Evolutionary conservation across 1,140 invertebrate genomes (phyloP), one percentile per base, ranked within the genome.

Genomic region (Zaprionus tsacasi): DNA sequence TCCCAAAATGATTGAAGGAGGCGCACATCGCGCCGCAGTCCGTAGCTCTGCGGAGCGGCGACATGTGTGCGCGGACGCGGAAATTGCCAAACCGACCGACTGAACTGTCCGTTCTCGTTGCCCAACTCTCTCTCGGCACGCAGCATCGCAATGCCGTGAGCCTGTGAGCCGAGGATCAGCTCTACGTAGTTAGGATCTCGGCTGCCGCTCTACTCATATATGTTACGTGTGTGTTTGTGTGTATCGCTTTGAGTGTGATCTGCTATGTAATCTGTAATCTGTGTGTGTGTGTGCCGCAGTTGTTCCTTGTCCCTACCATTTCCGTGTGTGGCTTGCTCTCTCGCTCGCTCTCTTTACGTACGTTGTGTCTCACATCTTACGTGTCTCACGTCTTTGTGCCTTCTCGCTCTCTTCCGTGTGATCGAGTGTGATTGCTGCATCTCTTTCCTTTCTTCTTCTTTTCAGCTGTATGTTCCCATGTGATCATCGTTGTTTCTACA

Each of bases 341-440:
- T 61, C 6, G 25, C 43, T 40, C 56, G 13, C 35, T 58, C 56
- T 48, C 27, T 25, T 38, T 43, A 56, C 33, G 15, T 58, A 21
- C 21, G 21, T 21, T 2, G 21, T 21, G 21, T 21, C 21, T 21
- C 21, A 21, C 21, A 2, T 21, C 21, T 21, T 21, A 21, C 21
- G 21, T 21, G 21, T 21, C 21, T 27, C 43, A 48, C n/a, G 61
- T 17, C 38, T 13, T 57, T 45, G 33, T 65, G 65, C 45, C 54
- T 54, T 35, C 70, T 45, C 54, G 55, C 43, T 72, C 63, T 40
- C 35, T 67, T 67, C 15, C 30, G 58, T 74, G 66, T 57, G 50
- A 50, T 48, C 38, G 57, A 61, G 65, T 69, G 50, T 60, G 60
- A 21, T 21, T 74, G 30, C 55, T 73, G 40, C 54, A 50, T 48